Evolutionary conservation across 2,888 invertebrate species (phyloP).

Genomic region (Netelia melanura): DNA sequence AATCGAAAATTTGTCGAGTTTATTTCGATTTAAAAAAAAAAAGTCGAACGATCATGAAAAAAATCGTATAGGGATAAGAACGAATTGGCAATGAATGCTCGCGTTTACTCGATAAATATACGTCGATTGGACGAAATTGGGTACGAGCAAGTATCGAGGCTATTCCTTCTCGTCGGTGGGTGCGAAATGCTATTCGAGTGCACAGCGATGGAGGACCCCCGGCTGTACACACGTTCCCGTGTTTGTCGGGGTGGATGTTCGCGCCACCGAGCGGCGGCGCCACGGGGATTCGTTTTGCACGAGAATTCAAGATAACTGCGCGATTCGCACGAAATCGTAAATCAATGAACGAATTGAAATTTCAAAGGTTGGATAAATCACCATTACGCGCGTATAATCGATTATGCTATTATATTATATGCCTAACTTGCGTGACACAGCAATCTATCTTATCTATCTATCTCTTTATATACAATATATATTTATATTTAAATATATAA

Average conservation of each 20-base stretch:
- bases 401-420: slow-evolving; percentile 42
- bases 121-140: too few relatives aligned
- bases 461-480: neutral
- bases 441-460: neutral
- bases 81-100: too few relatives aligned
- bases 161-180: neutral
- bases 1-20: too few relatives aligned
- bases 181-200: neutral
- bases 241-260: too few relatives aligned
- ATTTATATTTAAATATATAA: neutral
- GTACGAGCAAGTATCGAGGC: too few relatives aligned
- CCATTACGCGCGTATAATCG: slow-evolving; percentile 70
- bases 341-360: slow-evolving; percentile 77
- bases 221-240: neutral
- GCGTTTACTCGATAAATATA: too few relatives aligned
- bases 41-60: too few relatives aligned
- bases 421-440: slow-evolving; percentile 1
- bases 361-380: slow-evolving; percentile 77
- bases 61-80: too few relatives aligned
- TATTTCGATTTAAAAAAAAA: too few relatives aligned
- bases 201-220: neutral
- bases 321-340: slow-evolving; percentile 67
- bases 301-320: slow-evolving; percentile 77
- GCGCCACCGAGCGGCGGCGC: neutral
- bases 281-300: slow-evolving; percentile 11